Conservation (phyloP, 2,888 invertebrate genomes). For the Nymphalis polychloros region DNA sequence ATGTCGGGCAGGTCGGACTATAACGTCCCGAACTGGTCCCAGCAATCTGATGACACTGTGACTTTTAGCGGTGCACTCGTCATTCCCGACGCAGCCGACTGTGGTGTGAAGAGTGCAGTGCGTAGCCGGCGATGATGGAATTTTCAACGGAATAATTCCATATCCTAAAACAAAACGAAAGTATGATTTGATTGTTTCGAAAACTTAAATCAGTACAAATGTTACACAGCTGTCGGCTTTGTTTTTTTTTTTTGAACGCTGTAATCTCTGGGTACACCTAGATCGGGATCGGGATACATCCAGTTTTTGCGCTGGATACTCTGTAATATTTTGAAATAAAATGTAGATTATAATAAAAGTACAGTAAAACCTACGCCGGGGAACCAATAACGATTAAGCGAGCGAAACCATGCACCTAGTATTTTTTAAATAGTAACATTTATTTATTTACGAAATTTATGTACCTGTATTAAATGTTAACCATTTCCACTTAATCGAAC, state of each 20-base stretch:
- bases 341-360: no score
- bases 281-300: no score
- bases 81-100: slow-evolving; percentile 81
- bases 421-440: no score
- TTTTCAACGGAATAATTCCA: slow-evolving; percentile 83
- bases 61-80: slow-evolving; percentile 81
- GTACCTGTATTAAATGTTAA: neutral
- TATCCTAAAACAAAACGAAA: slow-evolving; percentile 71
- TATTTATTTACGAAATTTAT: neutral
- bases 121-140: slow-evolving; percentile 82
- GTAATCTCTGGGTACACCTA: no score
- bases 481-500: neutral
- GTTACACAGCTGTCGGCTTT: no score
- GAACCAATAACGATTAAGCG: no score
- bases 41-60: slow-evolving; percentile 83
- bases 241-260: no score
- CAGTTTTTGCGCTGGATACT: no score
- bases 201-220: no score
- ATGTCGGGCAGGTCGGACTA: slow-evolving; percentile 83
- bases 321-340: no score
- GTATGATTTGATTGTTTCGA: neutral
- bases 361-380: no score
- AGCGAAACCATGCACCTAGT: no score
- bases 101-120: slow-evolving; percentile 83
- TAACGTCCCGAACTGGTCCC: slow-evolving; percentile 84